phyloP scores from a whole-genome alignment of 1,140 invertebrate genomes.

The Charaxes varanes region DNA sequence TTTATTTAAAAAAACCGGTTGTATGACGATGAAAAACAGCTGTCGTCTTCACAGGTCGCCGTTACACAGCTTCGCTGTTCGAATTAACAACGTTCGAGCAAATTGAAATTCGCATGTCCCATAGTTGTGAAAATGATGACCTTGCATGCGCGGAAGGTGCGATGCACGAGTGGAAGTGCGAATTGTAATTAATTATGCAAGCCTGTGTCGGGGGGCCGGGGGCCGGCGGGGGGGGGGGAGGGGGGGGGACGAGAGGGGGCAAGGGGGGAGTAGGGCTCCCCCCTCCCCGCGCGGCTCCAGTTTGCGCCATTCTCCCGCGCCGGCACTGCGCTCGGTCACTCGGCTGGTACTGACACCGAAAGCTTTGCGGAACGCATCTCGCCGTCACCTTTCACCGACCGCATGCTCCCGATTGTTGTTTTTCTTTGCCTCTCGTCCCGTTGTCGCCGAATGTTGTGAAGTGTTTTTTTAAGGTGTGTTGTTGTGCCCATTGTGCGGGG shows the following conservation, averaged over 20 bases:
- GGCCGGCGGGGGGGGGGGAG: slow-evolving; percentile 19
- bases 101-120: no score
- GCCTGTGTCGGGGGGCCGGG: slow-evolving; percentile 59
- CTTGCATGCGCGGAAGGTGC: slow-evolving; percentile 61
- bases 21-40: no score
- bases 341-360: slow-evolving; percentile 49
- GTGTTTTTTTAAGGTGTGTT: slow-evolving; percentile 68
- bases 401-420: slow-evolving; percentile 54
- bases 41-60: no score
- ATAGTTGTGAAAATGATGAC: slow-evolving; percentile 51
- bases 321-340: slow-evolving; percentile 60
- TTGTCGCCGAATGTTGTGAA: slow-evolving; percentile 56
- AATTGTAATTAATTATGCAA: slow-evolving; percentile 69
- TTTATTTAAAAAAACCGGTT: no score
- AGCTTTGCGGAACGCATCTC: slow-evolving; percentile 56
- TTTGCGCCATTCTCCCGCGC: slow-evolving; percentile 66
- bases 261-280: slow-evolving; percentile 14
- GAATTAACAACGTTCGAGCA: no score
- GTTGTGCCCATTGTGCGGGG: slow-evolving; percentile 53
- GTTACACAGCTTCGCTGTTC: no score
- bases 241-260: slow-evolving; percentile 18
- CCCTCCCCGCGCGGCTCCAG: slow-evolving; percentile 41
- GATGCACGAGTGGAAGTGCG: slow-evolving; percentile 48
- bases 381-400: slow-evolving; percentile 66
- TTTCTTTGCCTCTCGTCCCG: no score